Base-by-base conservation (phyloP, 2,113 vertebrate genomes). In the Nymphicus hollandicus region DNA sequence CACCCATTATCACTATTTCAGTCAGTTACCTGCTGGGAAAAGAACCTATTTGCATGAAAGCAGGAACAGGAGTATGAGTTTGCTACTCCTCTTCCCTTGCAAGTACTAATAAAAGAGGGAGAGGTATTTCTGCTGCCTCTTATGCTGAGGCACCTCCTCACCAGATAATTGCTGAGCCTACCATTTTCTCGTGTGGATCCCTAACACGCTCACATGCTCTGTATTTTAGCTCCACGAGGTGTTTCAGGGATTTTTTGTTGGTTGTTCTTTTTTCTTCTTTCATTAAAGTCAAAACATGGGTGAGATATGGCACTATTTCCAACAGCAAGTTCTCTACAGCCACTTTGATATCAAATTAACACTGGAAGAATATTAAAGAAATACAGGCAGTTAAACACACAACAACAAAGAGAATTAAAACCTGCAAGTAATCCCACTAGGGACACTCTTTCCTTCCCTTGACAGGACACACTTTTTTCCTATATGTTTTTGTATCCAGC, bases 361-460 rank as follows among this genome's bases (percentile, higher is more conserved):
- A 52, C 22, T 44, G 37, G 20, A 70, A 86, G 20, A 70, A 39
- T 72, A 79, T 24, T 72, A 52, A 81, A 94, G 41, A 92, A 86
- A 70, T n/a, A 61, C 11, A 83, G 74, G 52, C 29, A 64, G 33
- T 64, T 78, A 81, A 88, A 92, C 88, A 47, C n/a, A 73, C 41
- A 92, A 83, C 37, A 87, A 86, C 33, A 71, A 65, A 84, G 64
- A 78, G 33, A 95, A 93, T 52, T 81, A 64, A 85, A 89, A 78
- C 18, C 43, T 10, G 0, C 52, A 91, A 61, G 31, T 37, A 88
- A 71, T 77, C n/a, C 69, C 39, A 49, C 20, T 27, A 58, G 28
- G 52, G 52, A 86, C 35, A 44, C 15, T 35, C 74, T 50, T 65
- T 69, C 39, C 35, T 17, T 89, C 52, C 31, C 37, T 18, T 72